Percentiles rank a stretch among this genome's conserved stretches.
These are phyloP conservation scores for Acinonyx jubatus DNA, from an alignment of 2,113 vertebrate species.

Conservation along the genomic window DNA sequence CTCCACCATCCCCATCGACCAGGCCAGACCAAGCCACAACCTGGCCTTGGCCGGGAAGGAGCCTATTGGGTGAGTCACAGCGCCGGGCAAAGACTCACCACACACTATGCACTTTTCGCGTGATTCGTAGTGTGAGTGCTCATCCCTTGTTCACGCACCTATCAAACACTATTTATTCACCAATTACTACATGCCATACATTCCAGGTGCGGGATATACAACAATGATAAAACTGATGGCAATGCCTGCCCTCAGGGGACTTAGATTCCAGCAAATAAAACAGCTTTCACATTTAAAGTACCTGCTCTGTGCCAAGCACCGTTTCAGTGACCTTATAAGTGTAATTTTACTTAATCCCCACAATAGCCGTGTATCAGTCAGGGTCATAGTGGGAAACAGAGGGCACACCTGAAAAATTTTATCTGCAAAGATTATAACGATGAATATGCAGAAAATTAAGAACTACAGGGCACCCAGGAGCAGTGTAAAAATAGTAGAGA, in stretches of 20 bases:
- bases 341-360: background rate
- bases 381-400: background rate
- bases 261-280: background rate
- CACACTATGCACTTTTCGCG: accelerated
- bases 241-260: background rate
- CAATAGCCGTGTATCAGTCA: background rate
- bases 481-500: background rate
- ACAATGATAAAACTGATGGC: background rate
- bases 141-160: accelerated
- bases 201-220: background rate
- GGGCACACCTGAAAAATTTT: background rate
- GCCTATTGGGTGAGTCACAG: conserved; percentile 86
- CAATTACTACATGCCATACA: background rate
- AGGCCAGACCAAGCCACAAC: conserved; percentile 90
- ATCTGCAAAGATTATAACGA: background rate
- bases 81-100: accelerated
- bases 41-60: conserved; percentile 90
- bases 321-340: background rate
- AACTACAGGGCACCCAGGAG: background rate
- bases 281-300: background rate
- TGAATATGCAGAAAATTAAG: background rate
- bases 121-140: accelerated
- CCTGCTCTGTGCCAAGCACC: background rate
- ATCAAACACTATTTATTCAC: background rate
- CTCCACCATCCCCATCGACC: conserved; percentile 91